Conservation (phyloP, 2,113 vertebrate species). For the Vulpes ferrilata region DNA sequence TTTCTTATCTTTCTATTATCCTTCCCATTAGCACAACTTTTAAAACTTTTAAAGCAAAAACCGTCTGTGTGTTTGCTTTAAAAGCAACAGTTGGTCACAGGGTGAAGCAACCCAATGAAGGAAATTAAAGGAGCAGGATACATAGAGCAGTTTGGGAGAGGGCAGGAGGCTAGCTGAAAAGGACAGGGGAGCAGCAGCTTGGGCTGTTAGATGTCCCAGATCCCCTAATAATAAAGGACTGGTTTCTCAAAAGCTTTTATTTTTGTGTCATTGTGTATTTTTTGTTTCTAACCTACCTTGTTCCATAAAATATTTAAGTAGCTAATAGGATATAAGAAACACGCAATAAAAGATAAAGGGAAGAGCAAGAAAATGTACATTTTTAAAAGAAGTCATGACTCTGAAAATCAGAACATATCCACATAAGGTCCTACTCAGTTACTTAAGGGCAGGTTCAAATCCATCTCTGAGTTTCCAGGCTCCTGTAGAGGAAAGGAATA, state of each 20-base stretch:
- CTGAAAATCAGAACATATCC: not conserved
- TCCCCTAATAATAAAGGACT: not conserved
- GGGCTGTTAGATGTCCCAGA: not conserved
- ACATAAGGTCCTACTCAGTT: not conserved
- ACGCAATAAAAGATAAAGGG: not conserved
- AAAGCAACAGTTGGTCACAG: not conserved
- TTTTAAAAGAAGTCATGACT: not conserved
- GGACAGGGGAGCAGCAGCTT: not conserved
- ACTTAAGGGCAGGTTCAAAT: not conserved
- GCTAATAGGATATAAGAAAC: not conserved
- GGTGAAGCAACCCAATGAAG: not conserved
- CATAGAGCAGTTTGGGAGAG: not conserved
- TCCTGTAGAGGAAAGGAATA: not conserved
- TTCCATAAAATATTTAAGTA: conserved; percentile 42
- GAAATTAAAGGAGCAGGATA: not conserved
- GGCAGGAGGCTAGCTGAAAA: not conserved
- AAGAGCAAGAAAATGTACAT: not conserved
- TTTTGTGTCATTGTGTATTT: not conserved
- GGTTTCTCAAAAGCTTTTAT: not conserved
- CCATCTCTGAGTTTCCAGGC: not conserved
- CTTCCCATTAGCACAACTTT: not conserved
- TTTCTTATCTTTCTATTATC: not conserved
- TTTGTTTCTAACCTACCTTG: not conserved
- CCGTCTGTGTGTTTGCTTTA: not conserved
- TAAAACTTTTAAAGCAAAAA: conserved; percentile 6